Percentiles rank a stretch among this genome's conserved stretches.
Evolutionary conservation across 2,888 invertebrate species (phyloP).

Genomic region (Apodemia hepburni): DNA sequence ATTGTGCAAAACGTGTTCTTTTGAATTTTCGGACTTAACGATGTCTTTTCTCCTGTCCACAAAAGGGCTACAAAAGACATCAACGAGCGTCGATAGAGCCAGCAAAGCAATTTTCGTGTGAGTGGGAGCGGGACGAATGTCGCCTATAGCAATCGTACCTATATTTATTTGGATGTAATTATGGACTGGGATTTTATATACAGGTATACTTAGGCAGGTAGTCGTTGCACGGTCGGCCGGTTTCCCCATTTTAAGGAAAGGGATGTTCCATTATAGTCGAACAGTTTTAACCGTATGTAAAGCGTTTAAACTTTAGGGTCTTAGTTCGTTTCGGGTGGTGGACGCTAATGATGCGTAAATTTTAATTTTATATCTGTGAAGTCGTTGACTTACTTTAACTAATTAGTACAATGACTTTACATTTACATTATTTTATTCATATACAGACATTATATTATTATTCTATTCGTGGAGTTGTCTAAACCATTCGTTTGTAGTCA

Average conservation of each 20-base stretch:
- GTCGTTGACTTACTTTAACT: constrained; percentile 23
- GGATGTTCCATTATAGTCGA: constrained; percentile 56
- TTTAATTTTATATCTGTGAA: constrained; percentile 39
- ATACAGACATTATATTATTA: background rate
- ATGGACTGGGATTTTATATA: constrained; percentile 66
- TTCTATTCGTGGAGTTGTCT: background rate
- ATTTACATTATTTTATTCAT: background rate
- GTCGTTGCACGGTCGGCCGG: constrained; percentile 68
- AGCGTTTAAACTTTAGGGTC: constrained; percentile 53
- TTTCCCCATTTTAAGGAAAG: constrained; percentile 61
- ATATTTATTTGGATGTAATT: constrained; percentile 61
- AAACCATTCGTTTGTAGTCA: background rate
- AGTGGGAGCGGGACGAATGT: constrained; percentile 57
- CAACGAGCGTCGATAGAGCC: constrained; percentile 58
- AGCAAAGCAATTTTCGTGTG: constrained; percentile 40
- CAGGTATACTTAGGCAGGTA: constrained; percentile 59
- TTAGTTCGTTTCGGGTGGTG: constrained; percentile 57
- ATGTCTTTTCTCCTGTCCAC: constrained; percentile 23
- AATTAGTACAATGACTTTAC: constrained; percentile 1
- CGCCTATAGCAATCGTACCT: constrained; percentile 54
- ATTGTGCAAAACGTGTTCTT: background rate
- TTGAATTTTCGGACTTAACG: background rate
- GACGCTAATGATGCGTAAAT: constrained; percentile 65
- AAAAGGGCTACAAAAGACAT: constrained; percentile 67
- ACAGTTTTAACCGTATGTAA: constrained; percentile 50